Percentiles rank a stretch among this genome's conserved stretches.
phyloP scores from a whole-genome alignment of 2,113 vertebrate genomes.

The Lepisosteus osseus region DNA sequence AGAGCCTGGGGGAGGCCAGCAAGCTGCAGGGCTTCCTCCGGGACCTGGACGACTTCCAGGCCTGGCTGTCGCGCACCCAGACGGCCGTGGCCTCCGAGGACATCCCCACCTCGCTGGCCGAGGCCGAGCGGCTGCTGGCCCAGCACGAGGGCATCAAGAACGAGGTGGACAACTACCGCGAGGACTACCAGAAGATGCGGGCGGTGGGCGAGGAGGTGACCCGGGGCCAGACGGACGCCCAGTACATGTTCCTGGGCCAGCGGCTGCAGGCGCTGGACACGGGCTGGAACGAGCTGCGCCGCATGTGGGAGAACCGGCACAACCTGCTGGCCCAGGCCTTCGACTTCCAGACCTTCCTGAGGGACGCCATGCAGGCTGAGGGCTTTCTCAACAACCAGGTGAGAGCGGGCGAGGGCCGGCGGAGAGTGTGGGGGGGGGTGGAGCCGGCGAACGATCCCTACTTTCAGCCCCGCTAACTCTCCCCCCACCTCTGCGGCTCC shows the following conservation, averaged over 20 bases:
- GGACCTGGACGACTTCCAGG: conserved; percentile 88
- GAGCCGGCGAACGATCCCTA: conserved; percentile 2
- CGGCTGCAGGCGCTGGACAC: conserved; percentile 85
- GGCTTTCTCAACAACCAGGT: conserved; percentile 92
- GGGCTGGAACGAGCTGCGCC: conserved; percentile 86
- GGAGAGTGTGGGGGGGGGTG: background rate
- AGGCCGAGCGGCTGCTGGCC: conserved; percentile 79
- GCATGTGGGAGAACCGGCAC: conserved; percentile 91
- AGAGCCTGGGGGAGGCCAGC: conserved; percentile 84
- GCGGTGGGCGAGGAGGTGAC: conserved; percentile 84
- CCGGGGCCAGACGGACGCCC: conserved; percentile 80
- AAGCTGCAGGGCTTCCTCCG: conserved; percentile 88
- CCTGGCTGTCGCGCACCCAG: conserved; percentile 85
- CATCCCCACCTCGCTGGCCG: conserved; percentile 76
- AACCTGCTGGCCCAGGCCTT: conserved; percentile 81
- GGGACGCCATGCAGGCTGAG: conserved; percentile 87
- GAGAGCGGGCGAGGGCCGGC: background rate
- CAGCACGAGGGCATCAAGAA: conserved; percentile 85
- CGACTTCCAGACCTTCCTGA: conserved; percentile 85
- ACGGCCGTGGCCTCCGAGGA: conserved; percentile 88
- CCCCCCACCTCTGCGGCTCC: conserved; percentile 2
- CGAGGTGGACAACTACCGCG: conserved; percentile 86
- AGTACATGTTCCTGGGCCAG: conserved; percentile 83
- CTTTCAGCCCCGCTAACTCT: background rate
- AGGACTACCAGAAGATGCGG: conserved; percentile 81